phyloP scores from a whole-genome alignment of 2,113 vertebrate genomes.

The Geococcyx californianus region DNA sequence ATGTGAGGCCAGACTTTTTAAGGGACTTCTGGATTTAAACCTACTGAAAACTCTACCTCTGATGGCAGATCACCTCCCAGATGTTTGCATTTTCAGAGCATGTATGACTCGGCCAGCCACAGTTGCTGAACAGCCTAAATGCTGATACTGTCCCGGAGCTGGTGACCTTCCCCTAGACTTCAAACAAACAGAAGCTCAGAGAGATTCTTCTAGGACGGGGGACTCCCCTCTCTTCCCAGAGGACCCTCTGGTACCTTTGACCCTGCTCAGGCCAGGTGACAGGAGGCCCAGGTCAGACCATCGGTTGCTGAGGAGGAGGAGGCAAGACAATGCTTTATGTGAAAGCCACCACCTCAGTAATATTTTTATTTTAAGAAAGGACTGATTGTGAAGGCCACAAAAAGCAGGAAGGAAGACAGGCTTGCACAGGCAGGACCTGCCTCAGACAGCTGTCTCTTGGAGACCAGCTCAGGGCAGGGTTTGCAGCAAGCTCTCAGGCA shows the following conservation, averaged over 20 bases:
- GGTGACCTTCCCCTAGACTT: not conserved
- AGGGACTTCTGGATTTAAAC: not conserved
- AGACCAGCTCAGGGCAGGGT: not conserved
- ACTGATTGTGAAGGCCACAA: accelerated
- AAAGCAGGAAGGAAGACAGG: not conserved
- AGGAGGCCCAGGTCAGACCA: not conserved
- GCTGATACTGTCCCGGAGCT: not conserved
- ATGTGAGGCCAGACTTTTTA: not conserved
- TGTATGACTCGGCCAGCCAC: no score
- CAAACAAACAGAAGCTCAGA: not conserved
- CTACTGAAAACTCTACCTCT: not conserved
- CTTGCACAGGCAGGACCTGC: not conserved
- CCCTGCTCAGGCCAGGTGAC: not conserved
- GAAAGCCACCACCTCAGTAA: not conserved
- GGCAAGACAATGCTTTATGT: not conserved
- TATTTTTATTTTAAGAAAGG: accelerated
- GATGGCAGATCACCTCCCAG: not conserved
- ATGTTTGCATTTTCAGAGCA: not conserved
- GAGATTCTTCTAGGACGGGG: not conserved
- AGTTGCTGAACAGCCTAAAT: not conserved
- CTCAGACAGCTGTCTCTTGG: accelerated
- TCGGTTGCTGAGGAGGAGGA: accelerated
- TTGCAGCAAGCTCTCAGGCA: accelerated
- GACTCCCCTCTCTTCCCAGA: accelerated
- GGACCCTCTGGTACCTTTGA: not conserved